Conservation (phyloP, 2,113 vertebrate species). For the Ochotona princeps region DNA sequence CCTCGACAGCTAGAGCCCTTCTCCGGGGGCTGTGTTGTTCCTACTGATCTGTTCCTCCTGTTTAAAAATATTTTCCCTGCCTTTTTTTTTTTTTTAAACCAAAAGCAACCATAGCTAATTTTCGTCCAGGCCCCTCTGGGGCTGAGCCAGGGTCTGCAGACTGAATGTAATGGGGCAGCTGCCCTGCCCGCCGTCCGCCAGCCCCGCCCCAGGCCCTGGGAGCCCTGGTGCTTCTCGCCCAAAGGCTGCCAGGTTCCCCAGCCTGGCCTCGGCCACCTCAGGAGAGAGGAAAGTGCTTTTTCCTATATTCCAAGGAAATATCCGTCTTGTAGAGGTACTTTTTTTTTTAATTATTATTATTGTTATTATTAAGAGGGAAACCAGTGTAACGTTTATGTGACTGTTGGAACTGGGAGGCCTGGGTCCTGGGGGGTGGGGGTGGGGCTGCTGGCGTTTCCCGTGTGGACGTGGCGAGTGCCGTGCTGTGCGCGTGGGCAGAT, state of each 20-base stretch:
- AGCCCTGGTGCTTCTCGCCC: constrained; percentile 71
- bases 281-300: constrained; percentile 76
- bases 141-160: constrained; percentile 82
- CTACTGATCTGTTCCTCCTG: constrained; percentile 74
- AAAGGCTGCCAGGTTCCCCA: constrained; percentile 72
- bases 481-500: constrained; percentile 87
- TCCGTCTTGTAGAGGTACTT: constrained; percentile 92
- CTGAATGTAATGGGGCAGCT: constrained; percentile 76
- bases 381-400: constrained; percentile 92
- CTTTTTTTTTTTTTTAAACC: constrained; percentile 67
- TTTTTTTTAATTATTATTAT: constrained; percentile 78
- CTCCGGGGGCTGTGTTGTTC: constrained; percentile 64
- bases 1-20: constrained; percentile 75
- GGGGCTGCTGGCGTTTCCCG: constrained; percentile 89
- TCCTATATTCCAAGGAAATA: constrained; percentile 85
- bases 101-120: constrained; percentile 73
- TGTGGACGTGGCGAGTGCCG: constrained; percentile 71
- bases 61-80: neutral
- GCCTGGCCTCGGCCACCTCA: constrained; percentile 69
- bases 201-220: constrained; percentile 59
- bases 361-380: constrained; percentile 77
- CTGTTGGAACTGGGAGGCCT: constrained; percentile 94
- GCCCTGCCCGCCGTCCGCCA: neutral
- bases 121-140: constrained; percentile 53
- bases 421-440: constrained; percentile 85